A percentile compares a stretch with the other conserved stretches of the same genome.
phyloP scores from a whole-genome alignment of 2,888 invertebrate species.

The Eupithecia inturbata region DNA sequence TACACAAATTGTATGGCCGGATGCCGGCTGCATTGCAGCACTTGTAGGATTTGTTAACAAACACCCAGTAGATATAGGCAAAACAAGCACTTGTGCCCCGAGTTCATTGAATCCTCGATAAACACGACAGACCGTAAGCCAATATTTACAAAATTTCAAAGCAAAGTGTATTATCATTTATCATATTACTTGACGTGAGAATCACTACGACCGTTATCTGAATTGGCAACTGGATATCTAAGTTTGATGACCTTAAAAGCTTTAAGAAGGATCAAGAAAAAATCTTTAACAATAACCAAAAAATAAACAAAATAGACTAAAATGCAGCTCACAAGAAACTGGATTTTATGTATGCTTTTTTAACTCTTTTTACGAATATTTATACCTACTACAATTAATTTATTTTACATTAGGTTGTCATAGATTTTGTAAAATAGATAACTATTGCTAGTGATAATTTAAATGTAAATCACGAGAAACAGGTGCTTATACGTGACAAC shows the following conservation, averaged over 20 bases:
- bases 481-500: conserved; percentile 38
- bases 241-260: conserved; percentile 54
- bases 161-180: conserved; percentile 58
- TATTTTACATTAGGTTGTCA: not conserved
- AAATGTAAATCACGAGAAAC: conserved; percentile 24
- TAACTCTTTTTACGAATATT: too few relatives aligned
- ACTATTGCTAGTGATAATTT: conserved; percentile 18
- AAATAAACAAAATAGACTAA: not conserved
- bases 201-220: conserved; percentile 47
- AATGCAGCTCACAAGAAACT: not conserved
- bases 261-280: conserved; percentile 3
- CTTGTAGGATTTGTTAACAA: conserved; percentile 33
- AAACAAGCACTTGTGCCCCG: conserved; percentile 42
- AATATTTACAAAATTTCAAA: conserved; percentile 60
- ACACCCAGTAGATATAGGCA: conserved; percentile 37
- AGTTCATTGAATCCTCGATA: conserved; percentile 55
- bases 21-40: conserved; percentile 11
- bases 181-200: conserved; percentile 65
- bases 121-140: conserved; percentile 50
- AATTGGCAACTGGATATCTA: conserved; percentile 44
- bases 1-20: not conserved
- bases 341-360: not conserved
- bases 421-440: conserved; percentile 8
- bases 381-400: not conserved
- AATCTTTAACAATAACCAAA: not conserved